Evolutionary conservation across 2,113 vertebrate species (phyloP).

Genomic region (Okapia johnstoni): DNA sequence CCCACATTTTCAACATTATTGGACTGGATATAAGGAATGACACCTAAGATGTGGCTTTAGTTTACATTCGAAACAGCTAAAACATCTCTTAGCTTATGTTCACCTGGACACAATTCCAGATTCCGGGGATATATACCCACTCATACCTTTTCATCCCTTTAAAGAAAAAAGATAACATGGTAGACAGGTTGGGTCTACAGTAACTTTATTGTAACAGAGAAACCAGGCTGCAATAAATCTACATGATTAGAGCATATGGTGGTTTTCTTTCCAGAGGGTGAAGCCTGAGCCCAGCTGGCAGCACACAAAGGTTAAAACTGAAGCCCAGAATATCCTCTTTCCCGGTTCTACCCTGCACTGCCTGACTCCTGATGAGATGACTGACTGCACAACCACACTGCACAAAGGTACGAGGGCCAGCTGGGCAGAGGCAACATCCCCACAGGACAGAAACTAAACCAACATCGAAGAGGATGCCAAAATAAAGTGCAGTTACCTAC

Average conservation of each 20-base stretch:
- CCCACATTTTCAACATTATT: background rate
- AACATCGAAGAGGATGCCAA: background rate
- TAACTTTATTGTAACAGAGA: slow-evolving; percentile 69
- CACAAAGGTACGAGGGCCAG: background rate
- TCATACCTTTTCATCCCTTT: background rate
- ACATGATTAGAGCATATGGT: background rate
- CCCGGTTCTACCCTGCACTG: background rate
- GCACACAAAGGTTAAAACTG: background rate
- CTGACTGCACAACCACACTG: background rate
- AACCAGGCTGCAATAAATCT: slow-evolving; percentile 45
- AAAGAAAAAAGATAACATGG: background rate
- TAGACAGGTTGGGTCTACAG: background rate
- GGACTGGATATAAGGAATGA: background rate
- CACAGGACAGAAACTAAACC: background rate
- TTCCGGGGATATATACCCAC: background rate
- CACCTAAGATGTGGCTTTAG: background rate
- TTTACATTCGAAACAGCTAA: background rate
- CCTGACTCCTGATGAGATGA: background rate
- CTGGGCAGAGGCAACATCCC: background rate
- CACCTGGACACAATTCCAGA: background rate
- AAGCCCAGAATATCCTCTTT: background rate
- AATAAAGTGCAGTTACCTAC: background rate
- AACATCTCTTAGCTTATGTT: background rate
- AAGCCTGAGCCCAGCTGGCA: background rate
- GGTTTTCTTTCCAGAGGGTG: background rate